Evolutionary conservation across 2,113 vertebrate species (phyloP).

Genomic region (Nanger granti): DNA sequence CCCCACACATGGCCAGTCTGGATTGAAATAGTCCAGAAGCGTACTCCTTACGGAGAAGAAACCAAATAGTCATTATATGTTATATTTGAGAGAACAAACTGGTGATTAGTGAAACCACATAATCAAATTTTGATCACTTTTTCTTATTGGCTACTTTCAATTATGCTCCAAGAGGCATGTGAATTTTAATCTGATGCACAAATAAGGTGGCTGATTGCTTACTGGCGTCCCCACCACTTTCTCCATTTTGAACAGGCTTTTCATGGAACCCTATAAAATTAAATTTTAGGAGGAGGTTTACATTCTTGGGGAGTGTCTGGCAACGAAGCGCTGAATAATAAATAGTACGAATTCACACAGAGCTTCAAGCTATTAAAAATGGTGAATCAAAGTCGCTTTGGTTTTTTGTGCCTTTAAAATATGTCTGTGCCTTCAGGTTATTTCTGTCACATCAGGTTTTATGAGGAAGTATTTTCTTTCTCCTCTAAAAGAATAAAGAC

Average conservation of each 20-base stretch:
- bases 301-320: constrained; percentile 32
- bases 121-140: constrained; percentile 6
- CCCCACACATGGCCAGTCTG: not conserved
- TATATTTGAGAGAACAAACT: constrained; percentile 8
- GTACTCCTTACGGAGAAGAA: not conserved
- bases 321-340: constrained; percentile 32
- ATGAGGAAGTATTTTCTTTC: not conserved
- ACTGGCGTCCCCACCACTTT: not conserved
- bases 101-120: not conserved
- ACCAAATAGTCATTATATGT: not conserved
- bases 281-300: constrained; percentile 57
- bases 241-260: constrained; percentile 54
- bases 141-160: constrained; percentile 39
- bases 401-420: constrained; percentile 26
- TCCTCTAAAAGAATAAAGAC: constrained; percentile 9
- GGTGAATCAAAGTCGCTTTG: not conserved
- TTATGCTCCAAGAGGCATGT: constrained; percentile 12
- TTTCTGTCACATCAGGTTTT: constrained; percentile 25
- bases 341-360: constrained; percentile 30
- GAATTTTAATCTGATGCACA: constrained; percentile 31
- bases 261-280: constrained; percentile 57
- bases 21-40: not conserved
- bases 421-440: constrained; percentile 37
- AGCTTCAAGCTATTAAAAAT: constrained; percentile 44
- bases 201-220: constrained; percentile 30